These are phyloP conservation scores for Xanthia icteritia DNA, from an alignment of 2,888 invertebrate species.

Conservation along the genomic window DNA sequence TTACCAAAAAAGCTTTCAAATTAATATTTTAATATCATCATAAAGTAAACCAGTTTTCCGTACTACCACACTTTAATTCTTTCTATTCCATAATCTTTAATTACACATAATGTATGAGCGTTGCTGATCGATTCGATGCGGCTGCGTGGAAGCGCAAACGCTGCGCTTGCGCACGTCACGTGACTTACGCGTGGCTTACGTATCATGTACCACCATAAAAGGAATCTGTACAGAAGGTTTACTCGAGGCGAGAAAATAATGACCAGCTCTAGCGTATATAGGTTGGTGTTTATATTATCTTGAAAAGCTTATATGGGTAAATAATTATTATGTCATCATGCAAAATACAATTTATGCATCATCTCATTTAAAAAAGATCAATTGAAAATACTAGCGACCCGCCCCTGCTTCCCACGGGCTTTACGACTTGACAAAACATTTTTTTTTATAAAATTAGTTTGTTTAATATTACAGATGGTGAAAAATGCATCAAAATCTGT, in stretches of 20 bases:
- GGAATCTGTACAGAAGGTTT: constrained; percentile 22
- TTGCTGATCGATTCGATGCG: constrained; percentile 58
- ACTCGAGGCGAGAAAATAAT: not conserved
- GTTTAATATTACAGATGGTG: no score
- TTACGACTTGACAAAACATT: no score
- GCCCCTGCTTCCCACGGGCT: not conserved
- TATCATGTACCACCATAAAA: not conserved
- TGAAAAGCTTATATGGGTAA: not conserved
- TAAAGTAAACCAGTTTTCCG: constrained; percentile 34
- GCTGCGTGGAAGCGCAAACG: constrained; percentile 41
- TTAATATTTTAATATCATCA: constrained; percentile 40
- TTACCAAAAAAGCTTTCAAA: constrained; percentile 36
- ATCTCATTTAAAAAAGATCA: not conserved
- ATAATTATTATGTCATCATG: not conserved
- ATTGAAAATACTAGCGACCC: not conserved
- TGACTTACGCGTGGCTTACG: constrained; percentile 75
- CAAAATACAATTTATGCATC: not conserved
- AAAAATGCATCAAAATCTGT: no score
- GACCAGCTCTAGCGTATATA: not conserved
- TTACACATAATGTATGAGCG: constrained; percentile 64
- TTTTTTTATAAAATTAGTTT: no score
- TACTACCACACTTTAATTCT: constrained; percentile 46
- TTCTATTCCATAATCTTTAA: constrained; percentile 59
- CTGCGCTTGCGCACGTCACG: constrained; percentile 72
- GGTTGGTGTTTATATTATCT: not conserved